Conservation (phyloP, 2,888 invertebrate genomes). For the Drosophila longiperda region DNA sequence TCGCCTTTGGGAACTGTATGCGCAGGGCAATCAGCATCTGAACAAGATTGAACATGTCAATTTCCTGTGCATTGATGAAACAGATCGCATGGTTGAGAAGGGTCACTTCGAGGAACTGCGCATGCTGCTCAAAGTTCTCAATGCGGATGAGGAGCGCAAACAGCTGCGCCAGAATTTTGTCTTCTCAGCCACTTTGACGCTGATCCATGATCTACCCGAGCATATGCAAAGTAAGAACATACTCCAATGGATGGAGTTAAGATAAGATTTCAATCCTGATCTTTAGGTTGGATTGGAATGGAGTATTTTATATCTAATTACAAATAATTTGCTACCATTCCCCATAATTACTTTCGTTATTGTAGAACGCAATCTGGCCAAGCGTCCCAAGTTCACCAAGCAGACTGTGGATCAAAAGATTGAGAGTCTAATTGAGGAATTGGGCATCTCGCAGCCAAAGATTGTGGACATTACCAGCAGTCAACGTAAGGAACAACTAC, state of each 20-base stretch:
- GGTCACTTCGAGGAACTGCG: conserved; percentile 97
- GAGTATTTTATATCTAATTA: neutral
- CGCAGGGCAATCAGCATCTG: conserved; percentile 91
- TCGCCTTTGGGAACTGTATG: conserved; percentile 96
- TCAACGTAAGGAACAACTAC: conserved; percentile 85
- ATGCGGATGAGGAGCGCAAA: conserved; percentile 88
- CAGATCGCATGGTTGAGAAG: conserved; percentile 98
- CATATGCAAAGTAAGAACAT: conserved; percentile 87
- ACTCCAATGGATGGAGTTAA: neutral
- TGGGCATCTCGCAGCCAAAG: conserved; percentile 95
- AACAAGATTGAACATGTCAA: conserved; percentile 90
- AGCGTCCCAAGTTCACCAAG: conserved; percentile 86
- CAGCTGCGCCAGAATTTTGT: conserved; percentile 95
- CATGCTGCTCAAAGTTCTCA: conserved; percentile 91
- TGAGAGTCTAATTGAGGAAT: conserved; percentile 90
- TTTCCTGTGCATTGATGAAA: conserved; percentile 98
- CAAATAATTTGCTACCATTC: neutral
- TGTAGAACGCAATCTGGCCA: conserved; percentile 81
- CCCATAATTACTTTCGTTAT: neutral
- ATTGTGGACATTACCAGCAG: conserved; percentile 95
- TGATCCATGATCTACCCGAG: conserved; percentile 93
- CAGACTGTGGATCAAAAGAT: conserved; percentile 91
- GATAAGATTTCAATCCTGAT: neutral
- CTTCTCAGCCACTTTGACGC: conserved; percentile 97
- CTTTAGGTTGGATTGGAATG: neutral